These are phyloP conservation scores for Brachyptera risi DNA, from an alignment of 2,888 invertebrate genomes.

Conservation along the genomic window DNA sequence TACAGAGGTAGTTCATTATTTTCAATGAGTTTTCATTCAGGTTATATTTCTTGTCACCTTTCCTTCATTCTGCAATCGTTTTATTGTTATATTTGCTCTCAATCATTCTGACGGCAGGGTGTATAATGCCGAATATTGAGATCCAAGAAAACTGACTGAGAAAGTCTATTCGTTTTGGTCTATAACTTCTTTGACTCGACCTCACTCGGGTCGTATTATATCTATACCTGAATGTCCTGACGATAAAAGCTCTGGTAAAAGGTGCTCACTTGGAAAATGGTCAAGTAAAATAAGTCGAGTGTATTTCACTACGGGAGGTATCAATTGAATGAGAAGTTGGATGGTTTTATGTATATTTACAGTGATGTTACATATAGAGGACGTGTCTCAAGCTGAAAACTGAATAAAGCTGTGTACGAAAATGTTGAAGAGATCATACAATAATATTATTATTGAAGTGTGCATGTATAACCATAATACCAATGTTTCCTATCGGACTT, in stretches of 20 bases:
- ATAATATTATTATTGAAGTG: too few species aligned
- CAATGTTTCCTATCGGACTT: too few species aligned
- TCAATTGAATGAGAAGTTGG: too few species aligned
- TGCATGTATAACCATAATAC: too few species aligned
- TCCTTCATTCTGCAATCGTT: not conserved
- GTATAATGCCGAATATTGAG: not conserved
- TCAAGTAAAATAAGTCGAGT: conserved; percentile 6
- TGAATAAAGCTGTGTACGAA: too few species aligned
- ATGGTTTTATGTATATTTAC: too few species aligned
- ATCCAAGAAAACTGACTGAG: conserved; percentile 2
- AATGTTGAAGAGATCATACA: too few species aligned
- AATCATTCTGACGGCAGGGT: not conserved
- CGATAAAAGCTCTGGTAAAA: conserved; percentile 10
- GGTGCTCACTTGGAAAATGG: conserved; percentile 4
- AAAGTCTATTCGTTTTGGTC: conserved; percentile 16
- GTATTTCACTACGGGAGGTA: not conserved
- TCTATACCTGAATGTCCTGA: conserved; percentile 7
- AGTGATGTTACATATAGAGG: too few species aligned
- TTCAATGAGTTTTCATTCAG: not conserved
- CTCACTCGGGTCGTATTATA: conserved; percentile 7
- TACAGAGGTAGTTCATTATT: conserved; percentile 17
- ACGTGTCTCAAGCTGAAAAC: too few species aligned
- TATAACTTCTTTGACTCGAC: conserved; percentile 10
- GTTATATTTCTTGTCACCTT: not conserved
- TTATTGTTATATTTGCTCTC: not conserved